A percentile compares a stretch with the other conserved stretches of the same genome.
Evolutionary conservation across 1,140 invertebrate genomes (phyloP).

Genomic region (Drosophila teissieri): DNA sequence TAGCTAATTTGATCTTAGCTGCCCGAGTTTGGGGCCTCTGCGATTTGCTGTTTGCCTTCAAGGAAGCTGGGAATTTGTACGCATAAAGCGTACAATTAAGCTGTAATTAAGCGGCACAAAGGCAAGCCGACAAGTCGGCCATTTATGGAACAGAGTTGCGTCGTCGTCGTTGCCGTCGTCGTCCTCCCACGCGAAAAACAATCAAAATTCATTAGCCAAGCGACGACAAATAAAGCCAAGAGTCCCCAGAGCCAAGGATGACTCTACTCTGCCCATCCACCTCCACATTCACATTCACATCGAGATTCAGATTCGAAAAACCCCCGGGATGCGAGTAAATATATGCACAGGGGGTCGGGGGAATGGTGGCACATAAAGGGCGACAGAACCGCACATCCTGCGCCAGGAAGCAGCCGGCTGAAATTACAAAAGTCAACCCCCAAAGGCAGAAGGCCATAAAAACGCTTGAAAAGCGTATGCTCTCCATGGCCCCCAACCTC

Average conservation of each 20-base stretch:
- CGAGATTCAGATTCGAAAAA: neutral
- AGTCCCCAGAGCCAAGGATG: conserved; percentile 38
- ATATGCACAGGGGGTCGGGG: conserved; percentile 42
- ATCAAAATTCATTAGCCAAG: conserved; percentile 80
- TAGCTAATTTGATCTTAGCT: conserved; percentile 76
- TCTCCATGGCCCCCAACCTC: conserved; percentile 15
- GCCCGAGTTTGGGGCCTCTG: conserved; percentile 24
- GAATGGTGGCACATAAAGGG: conserved; percentile 63
- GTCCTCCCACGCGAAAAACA: conserved; percentile 63
- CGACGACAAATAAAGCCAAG: conserved; percentile 77
- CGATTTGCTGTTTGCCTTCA: conserved; percentile 11
- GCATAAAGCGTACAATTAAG: conserved; percentile 76
- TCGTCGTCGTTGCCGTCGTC: conserved; percentile 4
- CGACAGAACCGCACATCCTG: conserved; percentile 81
- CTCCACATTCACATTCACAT: neutral
- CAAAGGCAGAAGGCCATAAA: conserved; percentile 66
- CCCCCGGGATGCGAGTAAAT: conserved; percentile 57
- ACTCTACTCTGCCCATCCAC: conserved; percentile 11
- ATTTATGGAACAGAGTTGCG: conserved; percentile 29
- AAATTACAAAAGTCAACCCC: conserved; percentile 82
- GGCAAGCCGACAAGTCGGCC: conserved; percentile 35
- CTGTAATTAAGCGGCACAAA: conserved; percentile 77
- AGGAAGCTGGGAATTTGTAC: conserved; percentile 75
- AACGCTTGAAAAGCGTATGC: conserved; percentile 79
- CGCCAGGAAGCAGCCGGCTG: conserved; percentile 76